These are phyloP conservation scores for Dasyprocta punctata DNA, from an alignment of 2,113 vertebrate species.

Conservation along the genomic window DNA sequence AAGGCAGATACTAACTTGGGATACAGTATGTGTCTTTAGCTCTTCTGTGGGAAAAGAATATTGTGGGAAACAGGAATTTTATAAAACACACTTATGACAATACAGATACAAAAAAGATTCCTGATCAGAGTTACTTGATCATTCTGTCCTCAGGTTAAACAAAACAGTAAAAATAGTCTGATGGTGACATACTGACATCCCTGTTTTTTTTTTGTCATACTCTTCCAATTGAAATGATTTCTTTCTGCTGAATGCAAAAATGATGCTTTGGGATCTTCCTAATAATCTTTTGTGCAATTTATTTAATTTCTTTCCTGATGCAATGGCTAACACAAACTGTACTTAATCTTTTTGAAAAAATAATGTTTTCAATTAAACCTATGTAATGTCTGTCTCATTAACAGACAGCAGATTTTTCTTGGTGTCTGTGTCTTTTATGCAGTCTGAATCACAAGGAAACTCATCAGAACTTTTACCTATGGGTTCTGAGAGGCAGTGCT, in stretches of 20 bases:
- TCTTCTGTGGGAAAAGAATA: background rate
- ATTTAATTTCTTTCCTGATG: background rate
- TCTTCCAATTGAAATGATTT: background rate
- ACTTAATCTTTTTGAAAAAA: conserved; percentile 31
- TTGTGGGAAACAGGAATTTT: background rate
- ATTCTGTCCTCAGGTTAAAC: background rate
- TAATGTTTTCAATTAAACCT: background rate
- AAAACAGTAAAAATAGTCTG: background rate
- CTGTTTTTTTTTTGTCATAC: background rate
- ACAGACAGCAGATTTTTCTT: background rate
- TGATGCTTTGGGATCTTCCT: background rate
- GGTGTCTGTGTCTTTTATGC: background rate
- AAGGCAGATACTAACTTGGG: background rate
- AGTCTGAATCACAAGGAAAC: background rate
- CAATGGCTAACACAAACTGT: background rate
- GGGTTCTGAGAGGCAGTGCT: background rate
- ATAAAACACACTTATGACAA: background rate
- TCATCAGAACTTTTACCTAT: background rate
- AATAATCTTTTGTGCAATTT: background rate
- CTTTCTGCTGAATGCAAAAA: background rate
- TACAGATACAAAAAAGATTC: background rate
- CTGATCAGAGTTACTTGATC: background rate
- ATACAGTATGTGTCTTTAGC: background rate
- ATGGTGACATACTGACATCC: background rate
- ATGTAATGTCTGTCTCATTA: background rate